These are phyloP conservation scores for Platycheirus albimanus DNA, from an alignment of 2,888 invertebrate genomes.

Conservation along the genomic window DNA sequence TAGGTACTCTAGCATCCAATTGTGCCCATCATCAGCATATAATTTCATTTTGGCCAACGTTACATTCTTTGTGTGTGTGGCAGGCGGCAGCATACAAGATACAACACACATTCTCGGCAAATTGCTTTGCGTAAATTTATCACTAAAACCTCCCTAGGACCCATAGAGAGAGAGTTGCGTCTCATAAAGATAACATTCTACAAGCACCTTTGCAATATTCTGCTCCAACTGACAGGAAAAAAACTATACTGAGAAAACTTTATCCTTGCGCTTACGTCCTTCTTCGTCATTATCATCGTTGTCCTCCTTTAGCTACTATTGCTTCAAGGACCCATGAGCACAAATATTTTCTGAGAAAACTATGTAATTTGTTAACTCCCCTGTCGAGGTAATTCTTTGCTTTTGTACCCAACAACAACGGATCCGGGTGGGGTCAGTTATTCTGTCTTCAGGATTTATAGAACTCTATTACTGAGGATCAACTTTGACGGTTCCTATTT, in stretches of 20 bases:
- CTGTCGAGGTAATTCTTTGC: slow-evolving; percentile 30
- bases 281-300: not conserved
- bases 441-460: slow-evolving; percentile 60
- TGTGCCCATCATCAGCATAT: slow-evolving; percentile 1
- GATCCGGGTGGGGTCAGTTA: slow-evolving; percentile 34
- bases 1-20: not conserved
- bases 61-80: not conserved
- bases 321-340: slow-evolving; percentile 38
- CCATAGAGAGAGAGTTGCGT: not conserved
- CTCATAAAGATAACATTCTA: slow-evolving; percentile 30
- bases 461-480: slow-evolving; percentile 65
- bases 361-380: slow-evolving; percentile 64
- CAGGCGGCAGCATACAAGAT: not conserved
- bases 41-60: slow-evolving; percentile 18
- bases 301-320: not conserved
- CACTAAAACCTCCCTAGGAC: slow-evolving; percentile 3
- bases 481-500: slow-evolving; percentile 61
- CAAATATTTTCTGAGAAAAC: slow-evolving; percentile 40
- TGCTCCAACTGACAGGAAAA: slow-evolving; percentile 3
- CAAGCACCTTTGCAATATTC: slow-evolving; percentile 18
- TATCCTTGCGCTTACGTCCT: not conserved
- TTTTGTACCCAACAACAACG: not conserved
- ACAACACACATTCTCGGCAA: slow-evolving; percentile 19
- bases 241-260: slow-evolving; percentile 16
- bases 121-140: slow-evolving; percentile 45